A percentile compares a stretch with the other conserved stretches of the same genome.
These are phyloP conservation scores for Sylvilagus floridanus DNA, from an alignment of 2,797 vertebrate genomes.

Conservation along the genomic window DNA sequence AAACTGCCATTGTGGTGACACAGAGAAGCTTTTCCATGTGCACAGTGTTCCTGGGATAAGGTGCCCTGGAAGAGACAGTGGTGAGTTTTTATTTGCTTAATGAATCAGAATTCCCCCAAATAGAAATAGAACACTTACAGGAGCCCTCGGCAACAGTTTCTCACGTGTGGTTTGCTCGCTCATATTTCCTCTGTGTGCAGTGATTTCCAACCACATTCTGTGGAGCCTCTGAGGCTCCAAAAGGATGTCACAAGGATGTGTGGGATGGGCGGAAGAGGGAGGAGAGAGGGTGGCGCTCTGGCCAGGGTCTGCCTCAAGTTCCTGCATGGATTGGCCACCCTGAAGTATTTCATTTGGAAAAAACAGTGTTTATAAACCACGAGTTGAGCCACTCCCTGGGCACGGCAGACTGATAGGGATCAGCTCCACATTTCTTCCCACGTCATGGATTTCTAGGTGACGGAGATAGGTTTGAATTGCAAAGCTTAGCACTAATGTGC, in stretches of 20 bases:
- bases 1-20: not conserved
- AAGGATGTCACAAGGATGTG: not conserved
- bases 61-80: not conserved
- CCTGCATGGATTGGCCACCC: not conserved
- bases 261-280: not conserved
- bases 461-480: not conserved
- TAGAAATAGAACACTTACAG: not conserved
- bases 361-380: not conserved
- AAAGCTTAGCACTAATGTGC: not conserved
- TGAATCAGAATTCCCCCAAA: constrained; percentile 67
- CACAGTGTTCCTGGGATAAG: not conserved
- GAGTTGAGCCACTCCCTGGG: not conserved
- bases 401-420: not conserved
- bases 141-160: constrained; percentile 60
- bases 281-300: not conserved
- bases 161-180: constrained; percentile 16
- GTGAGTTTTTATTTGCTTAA: constrained; percentile 62
- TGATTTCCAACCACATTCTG: not conserved
- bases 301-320: not conserved
- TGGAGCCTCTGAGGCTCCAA: not conserved
- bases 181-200: not conserved
- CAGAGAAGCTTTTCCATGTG: not conserved
- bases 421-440: not conserved
- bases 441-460: constrained; percentile 48
- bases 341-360: not conserved